Evolutionary conservation across 2,113 vertebrate genomes (phyloP).

Genomic region (Pedionomus torquatus): DNA sequence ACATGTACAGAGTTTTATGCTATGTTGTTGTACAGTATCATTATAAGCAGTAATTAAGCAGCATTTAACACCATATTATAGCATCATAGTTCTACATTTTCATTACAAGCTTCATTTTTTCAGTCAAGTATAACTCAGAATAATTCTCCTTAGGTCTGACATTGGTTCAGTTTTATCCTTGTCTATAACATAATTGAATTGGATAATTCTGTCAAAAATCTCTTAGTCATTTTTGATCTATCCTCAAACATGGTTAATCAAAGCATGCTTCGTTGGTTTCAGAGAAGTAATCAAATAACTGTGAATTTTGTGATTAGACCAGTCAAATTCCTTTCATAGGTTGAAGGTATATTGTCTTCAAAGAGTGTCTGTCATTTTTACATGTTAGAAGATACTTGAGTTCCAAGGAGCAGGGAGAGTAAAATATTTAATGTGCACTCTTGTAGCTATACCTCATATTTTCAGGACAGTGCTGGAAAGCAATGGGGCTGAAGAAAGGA

Average conservation of each 20-base stretch:
- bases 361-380: background rate
- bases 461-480: background rate
- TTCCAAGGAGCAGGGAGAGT: background rate
- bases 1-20: background rate
- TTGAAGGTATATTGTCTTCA: background rate
- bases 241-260: background rate
- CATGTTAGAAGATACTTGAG: background rate
- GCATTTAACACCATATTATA: background rate
- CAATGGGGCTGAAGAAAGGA: background rate
- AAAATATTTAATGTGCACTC: background rate
- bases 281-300: background rate
- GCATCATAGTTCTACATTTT: background rate
- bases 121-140: background rate
- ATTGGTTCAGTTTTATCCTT: background rate
- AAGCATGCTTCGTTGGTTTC: background rate
- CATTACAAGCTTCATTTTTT: background rate
- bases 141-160: background rate
- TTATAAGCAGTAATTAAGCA: background rate
- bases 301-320: background rate
- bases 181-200: background rate
- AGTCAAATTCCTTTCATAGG: background rate
- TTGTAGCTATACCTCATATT: background rate
- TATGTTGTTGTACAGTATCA: background rate
- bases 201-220: conserved; percentile 1
- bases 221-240: background rate